Evolutionary conservation across 2,113 vertebrate genomes (phyloP).

Genomic region (Neopipo cinnamomea): DNA sequence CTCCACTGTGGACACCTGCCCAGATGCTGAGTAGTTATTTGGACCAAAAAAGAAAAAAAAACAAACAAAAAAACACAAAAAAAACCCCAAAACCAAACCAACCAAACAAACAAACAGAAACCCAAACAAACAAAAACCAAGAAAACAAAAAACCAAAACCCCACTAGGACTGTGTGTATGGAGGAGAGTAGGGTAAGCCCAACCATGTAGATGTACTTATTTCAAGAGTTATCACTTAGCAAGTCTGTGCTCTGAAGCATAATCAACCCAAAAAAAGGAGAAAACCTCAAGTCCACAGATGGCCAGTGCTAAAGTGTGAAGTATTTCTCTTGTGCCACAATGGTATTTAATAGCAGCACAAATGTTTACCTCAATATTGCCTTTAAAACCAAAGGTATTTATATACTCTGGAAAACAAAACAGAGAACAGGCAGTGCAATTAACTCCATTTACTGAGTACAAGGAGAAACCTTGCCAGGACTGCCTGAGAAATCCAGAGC

Average conservation of each 20-base stretch:
- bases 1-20: background rate
- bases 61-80: no score
- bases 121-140: no score
- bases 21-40: background rate
- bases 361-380: background rate
- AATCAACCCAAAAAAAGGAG: background rate
- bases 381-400: slow-evolving; percentile 25
- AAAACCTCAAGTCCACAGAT: background rate
- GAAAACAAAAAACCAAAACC: background rate
- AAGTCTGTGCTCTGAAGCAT: background rate
- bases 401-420: background rate
- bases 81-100: no score
- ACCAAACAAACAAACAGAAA: no score
- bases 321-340: background rate
- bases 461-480: background rate
- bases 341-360: slow-evolving; percentile 2
- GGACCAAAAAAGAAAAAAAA: no score
- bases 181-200: background rate
- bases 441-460: background rate
- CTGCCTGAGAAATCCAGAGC: background rate
- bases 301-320: background rate
- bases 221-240: background rate
- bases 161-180: fast-evolving
- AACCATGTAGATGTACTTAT: background rate
- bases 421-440: background rate